Evolutionary conservation across 2,797 vertebrate genomes (phyloP), one percentile per base, ranked within the genome.

Genomic region (Acanthornis magna): DNA sequence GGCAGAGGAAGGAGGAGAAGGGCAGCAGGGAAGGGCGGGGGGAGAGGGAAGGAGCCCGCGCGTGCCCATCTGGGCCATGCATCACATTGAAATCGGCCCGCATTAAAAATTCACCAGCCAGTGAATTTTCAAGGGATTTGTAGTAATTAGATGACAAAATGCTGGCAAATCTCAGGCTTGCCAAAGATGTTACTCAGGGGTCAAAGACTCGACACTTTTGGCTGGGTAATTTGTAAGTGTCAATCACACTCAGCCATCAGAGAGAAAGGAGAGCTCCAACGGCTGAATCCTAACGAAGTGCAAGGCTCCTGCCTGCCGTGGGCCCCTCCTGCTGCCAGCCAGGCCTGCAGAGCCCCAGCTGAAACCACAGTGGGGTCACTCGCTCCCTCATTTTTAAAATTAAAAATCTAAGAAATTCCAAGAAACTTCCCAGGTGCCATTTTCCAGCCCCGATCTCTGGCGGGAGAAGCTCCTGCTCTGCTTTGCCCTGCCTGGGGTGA

Each of bases 111-210:
- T 98, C 99, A 99, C 98, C 98, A 98, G 98, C 97, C 98, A 98
- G 98, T 98, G 99, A 99, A 98, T 98, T 98, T 98, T 98, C 98
- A 98, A 98, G 99, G 99, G 99, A 99, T 99, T 99, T 99, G 98
- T 99, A 99, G 99, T 99, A 99, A 99, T 99, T 99, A 99, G 99
- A 99, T 99, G 99, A 99, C 99, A 99, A 99, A 99, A 99, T 98
- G 99, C 98, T 98, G 98, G 98, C 98, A 98, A 98, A 98, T 99
- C 98, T 98, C 98, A 98, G 97, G 98, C 98, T 98, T 97, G 97
- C 97, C 98, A 98, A 98, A 99, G 99, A 99, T 98, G 99, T 99
- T 99, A 99, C 98, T 98, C 98, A 97, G 98, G 98, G 99, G 99
- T 99, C 99, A 99, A 98, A 99, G 99, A 98, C 99, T 98, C 98